phyloP scores from a whole-genome alignment of 2,113 vertebrate genomes.

The Oceanites oceanicus region DNA sequence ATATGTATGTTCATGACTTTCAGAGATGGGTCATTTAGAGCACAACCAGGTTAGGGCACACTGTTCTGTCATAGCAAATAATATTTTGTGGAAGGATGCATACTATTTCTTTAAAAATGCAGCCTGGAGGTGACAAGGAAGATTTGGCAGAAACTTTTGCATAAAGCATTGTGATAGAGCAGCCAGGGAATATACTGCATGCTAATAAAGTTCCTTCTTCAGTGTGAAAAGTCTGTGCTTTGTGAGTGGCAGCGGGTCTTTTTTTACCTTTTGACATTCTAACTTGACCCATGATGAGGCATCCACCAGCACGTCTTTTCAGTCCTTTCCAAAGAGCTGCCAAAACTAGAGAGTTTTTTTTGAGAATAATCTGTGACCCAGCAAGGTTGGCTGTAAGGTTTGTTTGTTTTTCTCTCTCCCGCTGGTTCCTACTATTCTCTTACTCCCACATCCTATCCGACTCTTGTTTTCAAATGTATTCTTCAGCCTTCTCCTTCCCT shows the following conservation, averaged over 20 bases:
- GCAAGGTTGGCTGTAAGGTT: constrained; percentile 10
- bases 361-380: constrained; percentile 30
- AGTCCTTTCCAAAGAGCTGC: constrained; percentile 30
- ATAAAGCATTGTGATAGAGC: not conserved
- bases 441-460: not conserved
- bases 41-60: not conserved
- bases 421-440: constrained; percentile 55
- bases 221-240: not conserved
- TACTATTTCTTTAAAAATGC: not conserved
- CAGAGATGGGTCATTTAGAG: not conserved
- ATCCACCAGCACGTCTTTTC: constrained; percentile 11
- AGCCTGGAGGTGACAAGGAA: not conserved
- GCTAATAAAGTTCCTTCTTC: constrained; percentile 23
- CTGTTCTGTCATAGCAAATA: not conserved
- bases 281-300: constrained; percentile 14
- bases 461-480: constrained; percentile 43
- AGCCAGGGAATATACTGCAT: not conserved
- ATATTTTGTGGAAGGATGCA: not conserved
- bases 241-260: constrained; percentile 12
- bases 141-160: not conserved
- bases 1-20: not conserved
- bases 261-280: constrained; percentile 33
- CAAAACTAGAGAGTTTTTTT: constrained; percentile 9
- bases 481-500: constrained; percentile 44
- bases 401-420: constrained; percentile 45